phyloP scores from a whole-genome alignment of 2,797 vertebrate genomes.

The Sandelia bainsii region DNA sequence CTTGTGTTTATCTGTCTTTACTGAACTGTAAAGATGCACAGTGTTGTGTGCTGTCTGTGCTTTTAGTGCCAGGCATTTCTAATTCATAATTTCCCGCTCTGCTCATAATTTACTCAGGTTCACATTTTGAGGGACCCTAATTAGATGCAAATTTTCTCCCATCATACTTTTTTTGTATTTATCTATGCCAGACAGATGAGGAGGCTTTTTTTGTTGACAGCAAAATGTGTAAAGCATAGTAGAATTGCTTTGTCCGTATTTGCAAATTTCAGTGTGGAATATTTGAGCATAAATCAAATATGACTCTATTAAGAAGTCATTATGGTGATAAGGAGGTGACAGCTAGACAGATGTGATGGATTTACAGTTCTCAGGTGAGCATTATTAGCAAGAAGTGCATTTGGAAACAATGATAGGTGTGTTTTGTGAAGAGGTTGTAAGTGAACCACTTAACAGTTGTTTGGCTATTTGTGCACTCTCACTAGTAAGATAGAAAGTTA shows the following conservation, averaged over 20 bases:
- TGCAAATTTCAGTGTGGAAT: constrained; percentile 43
- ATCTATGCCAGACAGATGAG: constrained; percentile 33
- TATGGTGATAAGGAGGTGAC: constrained; percentile 55
- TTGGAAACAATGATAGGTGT: constrained; percentile 27
- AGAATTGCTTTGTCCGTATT: constrained; percentile 44
- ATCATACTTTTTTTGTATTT: constrained; percentile 40
- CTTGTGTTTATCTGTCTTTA: background rate
- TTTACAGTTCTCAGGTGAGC: constrained; percentile 28
- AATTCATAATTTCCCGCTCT: background rate
- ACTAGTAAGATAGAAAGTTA: constrained; percentile 11
- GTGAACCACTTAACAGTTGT: constrained; percentile 17
- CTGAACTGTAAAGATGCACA: background rate
- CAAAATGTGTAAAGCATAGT: constrained; percentile 37
- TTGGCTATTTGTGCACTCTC: constrained; percentile 25
- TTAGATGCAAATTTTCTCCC: constrained; percentile 51
- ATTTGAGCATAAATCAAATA: constrained; percentile 63
- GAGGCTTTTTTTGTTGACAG: constrained; percentile 47
- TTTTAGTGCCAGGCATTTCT: background rate
- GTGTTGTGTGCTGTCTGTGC: background rate
- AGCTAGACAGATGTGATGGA: constrained; percentile 51
- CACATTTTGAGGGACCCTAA: constrained; percentile 24
- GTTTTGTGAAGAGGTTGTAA: constrained; percentile 2
- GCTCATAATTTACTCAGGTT: background rate
- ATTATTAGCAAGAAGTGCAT: constrained; percentile 53
- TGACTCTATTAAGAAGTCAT: constrained; percentile 63